Evolutionary conservation across 2,797 vertebrate genomes (phyloP), one percentile per base, ranked within the genome.

Genomic region (Delichon dasypus): DNA sequence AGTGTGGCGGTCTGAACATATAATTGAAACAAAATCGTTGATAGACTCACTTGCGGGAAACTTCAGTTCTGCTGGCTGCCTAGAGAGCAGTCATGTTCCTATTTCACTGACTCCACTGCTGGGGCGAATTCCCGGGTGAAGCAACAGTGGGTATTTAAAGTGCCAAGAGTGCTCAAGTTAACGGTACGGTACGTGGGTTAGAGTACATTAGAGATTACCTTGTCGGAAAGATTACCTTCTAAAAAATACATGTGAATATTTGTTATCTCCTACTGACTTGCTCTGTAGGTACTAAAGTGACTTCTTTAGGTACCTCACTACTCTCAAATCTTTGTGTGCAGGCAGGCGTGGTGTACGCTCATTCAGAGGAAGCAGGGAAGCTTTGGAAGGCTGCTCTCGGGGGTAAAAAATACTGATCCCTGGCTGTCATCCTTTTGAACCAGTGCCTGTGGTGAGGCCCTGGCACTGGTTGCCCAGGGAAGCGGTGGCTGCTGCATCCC

Each of bases 1-100:
- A 87, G 12, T 94, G 94, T 90, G 78, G 57, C 90, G 95, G 87
- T 85, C 78, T 95, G 94, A 96, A 88, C 81, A 55, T 85, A 42
- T 83, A 95, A 95, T 93, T 95, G 95, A 77, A 90, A 88, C 54
- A 93, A 93, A 91, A 79, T 92, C 1, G 38, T 58, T 91, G 78
- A 65, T 36, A 67, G 80, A 94, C 54, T 94, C 84, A 72, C 34
- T 84, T 94, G 36, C 0, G 27, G 77, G 88, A 36, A 87, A 40
- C 22, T 74, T 20, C 27, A 80, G 1, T 85, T 93, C 36, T 86
- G 30, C 75, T 67, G 32, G 68, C 90, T 95, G 76, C 79, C 54
- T 92, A 34, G 87, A 71, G 51, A 87, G 72, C 58, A 67, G 38
- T 75, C 71, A 30, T 44, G 36, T 77, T 82, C 61, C 86, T 58